Evolutionary conservation across 2,797 vertebrate genomes (phyloP).

Genomic region (Microcaecilia unicolor): DNA sequence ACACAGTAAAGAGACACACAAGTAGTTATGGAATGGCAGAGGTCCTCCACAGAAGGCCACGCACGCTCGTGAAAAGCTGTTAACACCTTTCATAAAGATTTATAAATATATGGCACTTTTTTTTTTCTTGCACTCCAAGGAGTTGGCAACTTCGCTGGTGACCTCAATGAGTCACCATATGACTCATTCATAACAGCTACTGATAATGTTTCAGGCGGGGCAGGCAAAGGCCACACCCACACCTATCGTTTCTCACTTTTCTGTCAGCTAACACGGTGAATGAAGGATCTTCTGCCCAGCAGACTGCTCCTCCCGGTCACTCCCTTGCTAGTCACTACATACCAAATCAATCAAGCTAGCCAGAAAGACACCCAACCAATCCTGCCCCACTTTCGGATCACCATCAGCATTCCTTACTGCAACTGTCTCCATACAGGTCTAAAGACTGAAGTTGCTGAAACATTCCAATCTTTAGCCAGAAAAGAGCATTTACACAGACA

Average conservation of each 20-base stretch:
- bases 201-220: conserved; percentile 10
- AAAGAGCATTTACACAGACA: too few species aligned
- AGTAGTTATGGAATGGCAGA: conserved; percentile 23
- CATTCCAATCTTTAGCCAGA: too few species aligned
- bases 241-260: neutral
- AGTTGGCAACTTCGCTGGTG: conserved; percentile 16
- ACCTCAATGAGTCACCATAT: conserved; percentile 1
- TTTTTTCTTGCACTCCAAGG: conserved; percentile 19
- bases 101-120: conserved; percentile 39
- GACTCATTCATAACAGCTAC: conserved; percentile 14
- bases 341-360: too few species aligned
- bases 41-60: conserved; percentile 34
- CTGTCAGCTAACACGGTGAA: conserved; percentile 12
- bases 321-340: too few species aligned
- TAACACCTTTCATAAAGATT: conserved; percentile 25
- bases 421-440: too few species aligned
- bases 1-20: conserved; percentile 24
- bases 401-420: too few species aligned
- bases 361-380: too few species aligned
- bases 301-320: conserved; percentile 7
- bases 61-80: conserved; percentile 25
- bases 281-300: conserved; percentile 23
- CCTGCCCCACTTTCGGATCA: too few species aligned
- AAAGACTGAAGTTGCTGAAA: too few species aligned
- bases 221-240: conserved; percentile 3